Evolutionary conservation across 2,113 vertebrate species (phyloP), one percentile per base, ranked within the genome.

Genomic region (Gallinago paraguaiae): DNA sequence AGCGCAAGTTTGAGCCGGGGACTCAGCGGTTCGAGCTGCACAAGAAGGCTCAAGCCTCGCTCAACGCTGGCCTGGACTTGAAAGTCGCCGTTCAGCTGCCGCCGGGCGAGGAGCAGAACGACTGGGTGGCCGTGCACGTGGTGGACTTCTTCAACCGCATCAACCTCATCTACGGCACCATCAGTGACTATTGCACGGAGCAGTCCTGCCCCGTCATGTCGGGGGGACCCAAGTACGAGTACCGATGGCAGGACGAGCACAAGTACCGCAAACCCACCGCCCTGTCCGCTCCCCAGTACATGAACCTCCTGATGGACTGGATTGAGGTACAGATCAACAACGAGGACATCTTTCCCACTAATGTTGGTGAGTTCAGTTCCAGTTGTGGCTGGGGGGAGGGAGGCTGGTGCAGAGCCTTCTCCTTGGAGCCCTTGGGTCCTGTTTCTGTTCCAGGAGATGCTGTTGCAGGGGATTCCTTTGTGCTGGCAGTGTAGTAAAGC

Each of bases 101-200:
- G 0, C 97, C 98, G 0, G 99, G 98, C 0, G 99, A 99, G 98
- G 99, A 99, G 89, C 98, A 99, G 87, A 98, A 99, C 2, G 99
- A 99, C 96, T 99, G 99, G 99, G 99, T 99, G 96, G 99, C 99
- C 1, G 99, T 99, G 91, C 99, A 99, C 11, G 99, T 99, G 90
- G 99, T 99, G 83, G 99, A 99, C 98, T 99, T 99, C 98, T 99
- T 99, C 97, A 99, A 99, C 97, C 99, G 99, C 61, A 98, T 99
- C 98, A 99, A 99, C 98, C 99, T 99, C 97, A 99, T 99, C 97
- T 99, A 99, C 2, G 99, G 99, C 97, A 99, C 99, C 96, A 98
- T 99, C 97, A 99, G 98, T 20, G 99, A 99, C 71, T 98, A 98
- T 56, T 99, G 99, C 98, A 99, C 99, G 0, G 99, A 99, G 93